These are phyloP conservation scores for Caenorhabditis macrosperma DNA, from an alignment of 2,888 invertebrate species.

Conservation along the genomic window DNA sequence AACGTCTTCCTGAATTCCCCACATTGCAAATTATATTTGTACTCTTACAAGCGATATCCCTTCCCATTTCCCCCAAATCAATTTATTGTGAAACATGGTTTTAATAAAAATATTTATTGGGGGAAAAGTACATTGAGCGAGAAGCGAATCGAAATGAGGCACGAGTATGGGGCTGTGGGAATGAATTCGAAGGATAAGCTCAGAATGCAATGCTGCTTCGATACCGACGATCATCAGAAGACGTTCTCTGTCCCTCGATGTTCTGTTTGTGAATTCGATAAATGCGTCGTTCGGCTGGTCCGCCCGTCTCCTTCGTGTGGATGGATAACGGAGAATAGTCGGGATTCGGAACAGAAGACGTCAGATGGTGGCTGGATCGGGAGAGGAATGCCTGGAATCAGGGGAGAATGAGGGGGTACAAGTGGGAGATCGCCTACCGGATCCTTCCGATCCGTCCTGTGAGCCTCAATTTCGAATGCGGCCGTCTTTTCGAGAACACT, in stretches of 20 bases:
- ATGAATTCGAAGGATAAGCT: slow-evolving; percentile 4
- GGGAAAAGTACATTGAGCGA: slow-evolving; percentile 29
- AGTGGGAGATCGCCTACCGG: slow-evolving; percentile 24
- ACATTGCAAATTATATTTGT: slow-evolving; percentile 21
- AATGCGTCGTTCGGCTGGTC: slow-evolving; percentile 53
- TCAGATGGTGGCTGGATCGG: slow-evolving; percentile 44
- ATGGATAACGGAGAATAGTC: slow-evolving; percentile 58
- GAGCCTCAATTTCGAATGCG: slow-evolving; percentile 51
- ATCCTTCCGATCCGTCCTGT: slow-evolving; percentile 49
- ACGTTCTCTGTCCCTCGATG: slow-evolving; percentile 1
- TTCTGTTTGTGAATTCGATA: slow-evolving; percentile 55
- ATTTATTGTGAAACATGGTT: not conserved
- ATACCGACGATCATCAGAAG: slow-evolving; percentile 51
- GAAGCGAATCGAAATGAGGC: slow-evolving; percentile 54
- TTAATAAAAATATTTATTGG: slow-evolving; percentile 38
- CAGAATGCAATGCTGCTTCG: slow-evolving; percentile 66
- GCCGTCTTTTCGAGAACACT: slow-evolving; percentile 56
- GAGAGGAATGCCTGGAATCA: slow-evolving; percentile 46
- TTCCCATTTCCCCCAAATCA: not conserved
- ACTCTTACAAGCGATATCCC: not conserved
- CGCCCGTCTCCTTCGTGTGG: slow-evolving; percentile 52
- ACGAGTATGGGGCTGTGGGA: slow-evolving; percentile 38
- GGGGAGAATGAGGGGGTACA: not conserved
- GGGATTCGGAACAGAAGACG: slow-evolving; percentile 37
- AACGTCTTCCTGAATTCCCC: not conserved